Evolutionary conservation across 2,888 invertebrate genomes (phyloP), one percentile per base, ranked within the genome.

Genomic region (Asteroscopus sphinx): DNA sequence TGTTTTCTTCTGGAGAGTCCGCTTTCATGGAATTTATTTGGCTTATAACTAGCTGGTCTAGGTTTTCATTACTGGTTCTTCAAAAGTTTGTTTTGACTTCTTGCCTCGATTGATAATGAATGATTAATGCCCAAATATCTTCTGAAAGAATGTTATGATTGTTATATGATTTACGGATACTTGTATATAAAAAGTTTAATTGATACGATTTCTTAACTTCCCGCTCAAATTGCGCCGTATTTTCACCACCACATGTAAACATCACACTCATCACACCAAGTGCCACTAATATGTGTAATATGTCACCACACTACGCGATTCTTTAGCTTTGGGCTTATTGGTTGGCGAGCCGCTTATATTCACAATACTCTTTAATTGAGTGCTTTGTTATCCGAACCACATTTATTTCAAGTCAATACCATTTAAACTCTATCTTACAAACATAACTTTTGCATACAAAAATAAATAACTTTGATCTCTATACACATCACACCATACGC

Each of bases 251-350:
- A 48, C n/a, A n/a, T n/a, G n/a, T n/a, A n/a, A n/a, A 67, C 40
- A 56, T 39, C 8, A 58, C 51, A 55, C 49, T 55, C 16, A 44
- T 44, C 3, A 42, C 21, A 53, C 33, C 11, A n/a, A 42, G 17
- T 45, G 44, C 11, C 44, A 33, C 12, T 21, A 33, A n/a, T n/a
- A n/a, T n/a, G n/a, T n/a, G n/a, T n/a, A n/a, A 25, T 25, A 32
- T 8, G n/a, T 37, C 48, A 39, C 17, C 28, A 15, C 30, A 55
- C 35, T 48, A 32, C 17, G 45, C 37, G 44, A 63, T 33, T 44
- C 41, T 47, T 45, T 46, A 65, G 73, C 76, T 77, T 73, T 63
- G 60, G 71, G 76, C 70, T 76, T 79, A 62, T 68, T 69, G 71
- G 71, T 75, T 66, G 59, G 66, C 72, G 71, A 66, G 53, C 40